Base-by-base conservation (phyloP, 2,888 invertebrate species). In the Allacma fusca region DNA sequence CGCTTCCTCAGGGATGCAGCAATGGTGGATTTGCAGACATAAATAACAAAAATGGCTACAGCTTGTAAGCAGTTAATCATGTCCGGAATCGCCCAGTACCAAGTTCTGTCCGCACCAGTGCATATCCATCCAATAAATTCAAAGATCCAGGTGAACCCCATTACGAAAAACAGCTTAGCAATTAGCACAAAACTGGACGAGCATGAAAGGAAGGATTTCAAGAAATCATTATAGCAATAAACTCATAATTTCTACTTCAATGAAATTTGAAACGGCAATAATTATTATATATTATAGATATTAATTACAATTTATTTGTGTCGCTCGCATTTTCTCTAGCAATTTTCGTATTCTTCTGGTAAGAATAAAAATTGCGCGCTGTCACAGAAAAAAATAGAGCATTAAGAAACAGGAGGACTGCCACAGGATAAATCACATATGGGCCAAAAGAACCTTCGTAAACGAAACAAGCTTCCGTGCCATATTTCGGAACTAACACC, bases 111-210 rank as follows among this genome's bases (percentile, higher is more conserved):
- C 5, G 19, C 5, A 9, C 13, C 40, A 13, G 40, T 40, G 7
- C 7, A 23, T n/a, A n/a, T n/a, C 59, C 59, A 59, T 7, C 12
- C 7, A 13, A 59, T 19, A n/a, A 59, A 76, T 75, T 84, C 84
- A 62, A 83, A 83, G 2, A 76, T 67, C 84, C 84, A 84, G 2
- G 82, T 81, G 12, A 82, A 62, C 19, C 84, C 84, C 83, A 81
- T 83, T 0, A 84, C 75, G 0, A 84, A 59, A 64, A 82, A 81
- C 1, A 84, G 43, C 73, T 84, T 84, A 7, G 75, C 72, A 44
- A 84, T 82, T 4, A 84, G 71, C 26, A 72, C 7, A 65, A 81
- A 68, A 40, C 83, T 83, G n/a, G n/a, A n/a, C n/a, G n/a, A n/a
- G n/a, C n/a, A n/a, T n/a, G n/a, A n/a, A n/a, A n/a, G n/a, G n/a